Evolutionary conservation across 2,888 invertebrate genomes (phyloP).

Genomic region (Stegophylla sp.): DNA sequence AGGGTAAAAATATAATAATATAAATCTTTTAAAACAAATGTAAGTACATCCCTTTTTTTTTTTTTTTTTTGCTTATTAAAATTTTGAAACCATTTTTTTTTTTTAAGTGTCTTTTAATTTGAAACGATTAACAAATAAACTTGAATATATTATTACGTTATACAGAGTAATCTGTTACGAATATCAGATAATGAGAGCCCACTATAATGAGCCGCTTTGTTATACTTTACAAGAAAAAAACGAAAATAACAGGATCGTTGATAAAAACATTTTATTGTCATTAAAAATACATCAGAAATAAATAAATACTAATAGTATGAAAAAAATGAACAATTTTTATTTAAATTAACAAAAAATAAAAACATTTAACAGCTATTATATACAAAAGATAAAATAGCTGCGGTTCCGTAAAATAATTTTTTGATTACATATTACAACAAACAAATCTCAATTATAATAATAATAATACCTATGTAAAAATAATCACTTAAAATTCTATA

Average conservation of each 20-base stretch:
- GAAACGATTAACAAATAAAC: slow-evolving; percentile 3
- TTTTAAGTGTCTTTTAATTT: not conserved
- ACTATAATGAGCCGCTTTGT: slow-evolving; percentile 12
- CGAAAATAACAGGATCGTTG: not conserved
- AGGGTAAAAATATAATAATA: not conserved
- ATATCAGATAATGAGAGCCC: not conserved
- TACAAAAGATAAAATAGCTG: slow-evolving; percentile 26
- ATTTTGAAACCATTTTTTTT: not conserved
- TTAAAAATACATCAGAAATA: slow-evolving; percentile 43
- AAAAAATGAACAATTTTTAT: slow-evolving; percentile 42
- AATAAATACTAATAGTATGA: slow-evolving; percentile 6
- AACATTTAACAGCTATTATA: slow-evolving; percentile 15
- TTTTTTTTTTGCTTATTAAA: too few species aligned
- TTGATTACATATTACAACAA: slow-evolving; percentile 48
- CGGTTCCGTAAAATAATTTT: not conserved
- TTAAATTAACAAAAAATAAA: slow-evolving; percentile 52
- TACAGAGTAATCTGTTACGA: not conserved
- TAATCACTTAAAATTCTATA: slow-evolving; percentile 44
- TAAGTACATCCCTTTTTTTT: not conserved
- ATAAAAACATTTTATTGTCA: slow-evolving; percentile 39
- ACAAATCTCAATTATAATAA: slow-evolving; percentile 3
- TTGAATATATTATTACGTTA: not conserved
- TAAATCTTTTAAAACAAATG: not conserved
- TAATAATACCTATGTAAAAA: slow-evolving; percentile 19
- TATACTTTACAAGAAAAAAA: not conserved